Evolutionary conservation across 2,797 vertebrate species (phyloP).

Genomic region (Catharus ustulatus): DNA sequence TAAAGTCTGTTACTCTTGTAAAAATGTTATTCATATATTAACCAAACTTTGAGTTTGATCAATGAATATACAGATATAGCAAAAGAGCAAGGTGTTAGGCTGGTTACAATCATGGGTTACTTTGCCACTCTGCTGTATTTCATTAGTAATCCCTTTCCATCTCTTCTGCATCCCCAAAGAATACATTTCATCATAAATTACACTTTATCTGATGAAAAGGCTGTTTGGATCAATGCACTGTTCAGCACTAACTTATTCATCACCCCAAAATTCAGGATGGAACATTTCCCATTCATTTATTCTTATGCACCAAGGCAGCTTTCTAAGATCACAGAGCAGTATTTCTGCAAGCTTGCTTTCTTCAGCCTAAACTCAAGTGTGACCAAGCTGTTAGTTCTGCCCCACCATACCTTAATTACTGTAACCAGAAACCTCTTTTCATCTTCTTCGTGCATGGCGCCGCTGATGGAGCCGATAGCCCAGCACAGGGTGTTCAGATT

Average conservation of each 20-base stretch:
- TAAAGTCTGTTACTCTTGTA: background rate
- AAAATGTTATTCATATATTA: rapidly evolving
- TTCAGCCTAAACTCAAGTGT: background rate
- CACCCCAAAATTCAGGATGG: background rate
- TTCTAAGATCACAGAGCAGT: background rate
- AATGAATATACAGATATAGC: background rate
- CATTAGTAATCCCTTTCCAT: background rate
- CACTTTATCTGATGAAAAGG: background rate
- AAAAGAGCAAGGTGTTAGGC: background rate
- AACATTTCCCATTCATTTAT: background rate
- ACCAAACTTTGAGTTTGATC: background rate
- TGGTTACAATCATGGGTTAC: background rate
- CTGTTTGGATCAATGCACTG: background rate
- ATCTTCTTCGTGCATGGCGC: slow-evolving; percentile 98
- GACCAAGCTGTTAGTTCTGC: background rate
- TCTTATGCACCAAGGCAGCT: background rate
- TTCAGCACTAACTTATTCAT: background rate
- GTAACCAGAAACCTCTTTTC: slow-evolving; percentile 98
- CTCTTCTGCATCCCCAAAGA: background rate
- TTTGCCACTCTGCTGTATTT: background rate
- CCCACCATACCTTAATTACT: slow-evolving; percentile 89
- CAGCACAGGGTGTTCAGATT: slow-evolving; percentile 97
- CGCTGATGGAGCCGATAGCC: slow-evolving; percentile 98
- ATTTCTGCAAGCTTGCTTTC: background rate
- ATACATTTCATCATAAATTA: background rate